Percentiles rank a stretch among this genome's conserved stretches.
phyloP scores from a whole-genome alignment of 1,140 invertebrate genomes.

The Diprion similis region DNA sequence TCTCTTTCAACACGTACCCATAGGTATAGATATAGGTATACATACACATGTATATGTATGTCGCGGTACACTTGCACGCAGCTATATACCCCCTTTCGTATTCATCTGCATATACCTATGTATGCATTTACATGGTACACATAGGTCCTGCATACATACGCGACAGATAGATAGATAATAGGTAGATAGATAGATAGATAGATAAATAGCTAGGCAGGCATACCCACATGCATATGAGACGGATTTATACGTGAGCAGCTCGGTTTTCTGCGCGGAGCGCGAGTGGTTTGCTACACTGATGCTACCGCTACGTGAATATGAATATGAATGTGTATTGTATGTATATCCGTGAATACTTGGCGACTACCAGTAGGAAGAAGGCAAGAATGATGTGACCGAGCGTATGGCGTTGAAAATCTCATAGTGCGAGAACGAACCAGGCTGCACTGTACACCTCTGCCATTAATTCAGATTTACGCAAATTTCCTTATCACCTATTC shows the following conservation, averaged over 20 bases:
- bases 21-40: not conserved
- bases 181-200: too few relatives aligned
- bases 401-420: not conserved
- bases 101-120: not conserved
- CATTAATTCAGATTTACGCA: too few relatives aligned
- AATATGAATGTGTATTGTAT: not conserved
- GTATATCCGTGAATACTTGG: too few relatives aligned
- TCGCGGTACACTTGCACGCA: too few relatives aligned
- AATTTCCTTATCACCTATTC: too few relatives aligned
- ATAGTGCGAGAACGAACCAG: not conserved
- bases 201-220: too few relatives aligned
- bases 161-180: too few relatives aligned
- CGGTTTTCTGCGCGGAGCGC: not conserved
- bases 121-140: not conserved
- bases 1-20: not conserved
- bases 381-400: not conserved
- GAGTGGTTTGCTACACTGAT: not conserved
- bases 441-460: too few relatives aligned
- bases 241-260: not conserved
- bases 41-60: not conserved
- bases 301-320: not conserved
- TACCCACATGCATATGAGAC: not conserved
- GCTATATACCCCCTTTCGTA: too few relatives aligned
- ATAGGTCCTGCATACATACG: too few relatives aligned
- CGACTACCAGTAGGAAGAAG: too few relatives aligned